A percentile compares a stretch with the other conserved stretches of the same genome.
These are phyloP conservation scores for Geotrypetes seraphini DNA, from an alignment of 2,797 vertebrate species.

Conservation along the genomic window DNA sequence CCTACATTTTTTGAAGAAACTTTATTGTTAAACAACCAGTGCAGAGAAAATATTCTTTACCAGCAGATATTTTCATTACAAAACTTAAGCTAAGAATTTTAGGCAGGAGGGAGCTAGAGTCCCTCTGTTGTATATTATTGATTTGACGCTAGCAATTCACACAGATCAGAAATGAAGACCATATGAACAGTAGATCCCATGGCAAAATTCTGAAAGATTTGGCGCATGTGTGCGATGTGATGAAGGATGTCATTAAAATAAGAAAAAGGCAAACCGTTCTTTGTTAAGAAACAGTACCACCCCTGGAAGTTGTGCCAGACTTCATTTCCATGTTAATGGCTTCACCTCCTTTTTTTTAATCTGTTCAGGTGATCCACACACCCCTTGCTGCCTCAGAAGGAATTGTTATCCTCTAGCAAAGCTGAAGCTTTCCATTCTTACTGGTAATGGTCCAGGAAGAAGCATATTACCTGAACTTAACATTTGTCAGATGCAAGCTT, in stretches of 20 bases:
- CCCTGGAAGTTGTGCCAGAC: conserved; percentile 45
- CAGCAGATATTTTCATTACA: conserved; percentile 6
- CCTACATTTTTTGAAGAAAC: conserved; percentile 27
- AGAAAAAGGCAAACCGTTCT: neutral
- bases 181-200: conserved; percentile 11
- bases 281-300: conserved; percentile 20
- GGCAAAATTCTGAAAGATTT: conserved; percentile 1
- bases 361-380: conserved; percentile 71
- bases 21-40: too few relatives aligned
- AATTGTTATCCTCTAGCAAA: conserved; percentile 52
- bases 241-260: neutral
- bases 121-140: conserved; percentile 1
- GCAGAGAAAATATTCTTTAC: too few relatives aligned
- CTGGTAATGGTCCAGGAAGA: conserved; percentile 45
- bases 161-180: conserved; percentile 4
- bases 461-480: conserved; percentile 49
- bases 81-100: neutral
- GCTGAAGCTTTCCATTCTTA: conserved; percentile 62
- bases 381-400: conserved; percentile 52
- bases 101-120: neutral
- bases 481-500: conserved; percentile 51
- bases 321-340: conserved; percentile 69
- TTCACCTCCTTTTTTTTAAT: conserved; percentile 44
- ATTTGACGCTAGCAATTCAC: neutral
- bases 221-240: neutral